These are phyloP conservation scores for Petromus typicus DNA, from an alignment of 2,113 vertebrate species.

Conservation along the genomic window DNA sequence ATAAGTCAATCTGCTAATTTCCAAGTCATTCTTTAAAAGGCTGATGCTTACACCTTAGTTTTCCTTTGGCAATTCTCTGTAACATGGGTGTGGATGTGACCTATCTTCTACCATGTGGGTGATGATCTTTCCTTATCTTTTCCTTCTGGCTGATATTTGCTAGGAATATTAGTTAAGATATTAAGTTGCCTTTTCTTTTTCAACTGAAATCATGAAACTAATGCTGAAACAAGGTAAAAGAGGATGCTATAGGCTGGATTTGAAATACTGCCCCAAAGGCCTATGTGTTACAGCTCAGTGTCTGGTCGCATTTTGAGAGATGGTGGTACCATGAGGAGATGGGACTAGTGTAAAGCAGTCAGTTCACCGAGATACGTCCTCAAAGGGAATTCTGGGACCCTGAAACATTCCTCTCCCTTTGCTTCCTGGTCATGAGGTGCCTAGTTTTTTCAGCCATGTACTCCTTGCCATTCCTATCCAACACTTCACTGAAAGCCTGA, in stretches of 20 bases:
- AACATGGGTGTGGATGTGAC: neutral
- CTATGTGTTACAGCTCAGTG: neutral
- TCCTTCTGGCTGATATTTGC: neutral
- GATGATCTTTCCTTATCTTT: neutral
- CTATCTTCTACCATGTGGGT: neutral
- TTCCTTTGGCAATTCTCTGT: neutral
- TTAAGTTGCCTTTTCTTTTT: neutral
- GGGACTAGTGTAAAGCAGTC: neutral
- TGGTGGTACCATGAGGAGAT: neutral
- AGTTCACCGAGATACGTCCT: neutral
- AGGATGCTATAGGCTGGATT: neutral
- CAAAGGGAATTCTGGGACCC: neutral
- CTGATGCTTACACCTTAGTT: neutral
- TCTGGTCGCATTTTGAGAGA: neutral
- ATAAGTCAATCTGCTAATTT: slow-evolving; percentile 4
- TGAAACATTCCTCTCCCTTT: neutral
- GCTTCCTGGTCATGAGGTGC: neutral
- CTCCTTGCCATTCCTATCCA: neutral
- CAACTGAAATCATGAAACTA: neutral
- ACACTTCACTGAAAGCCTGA: neutral
- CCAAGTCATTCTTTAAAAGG: neutral
- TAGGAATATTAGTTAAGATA: neutral
- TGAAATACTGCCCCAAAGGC: neutral
- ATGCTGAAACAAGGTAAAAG: neutral
- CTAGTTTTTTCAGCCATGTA: neutral